Percentiles rank a stretch among this genome's conserved stretches.
Conservation (phyloP, 2,888 invertebrate genomes). For the Cynaeus angustus region DNA sequence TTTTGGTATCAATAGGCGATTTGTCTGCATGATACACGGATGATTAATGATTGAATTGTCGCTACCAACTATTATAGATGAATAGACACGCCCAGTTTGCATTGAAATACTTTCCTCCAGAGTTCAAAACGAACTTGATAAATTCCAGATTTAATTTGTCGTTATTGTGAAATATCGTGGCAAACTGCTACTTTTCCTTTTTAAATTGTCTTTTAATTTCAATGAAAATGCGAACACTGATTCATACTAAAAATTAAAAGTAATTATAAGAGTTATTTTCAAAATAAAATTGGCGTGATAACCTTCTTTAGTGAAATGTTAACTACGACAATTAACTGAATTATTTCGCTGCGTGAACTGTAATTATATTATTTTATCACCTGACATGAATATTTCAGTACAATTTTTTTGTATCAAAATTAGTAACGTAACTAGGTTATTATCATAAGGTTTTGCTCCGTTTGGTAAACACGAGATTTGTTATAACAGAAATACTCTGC, state of each 20-base stretch:
- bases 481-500: too few relatives aligned
- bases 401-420: too few relatives aligned
- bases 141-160: constrained; percentile 2
- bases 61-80: constrained; percentile 6
- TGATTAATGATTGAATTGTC: constrained; percentile 22
- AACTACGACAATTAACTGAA: constrained; percentile 14
- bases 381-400: not conserved
- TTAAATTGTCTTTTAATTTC: constrained; percentile 6
- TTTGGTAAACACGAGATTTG: too few relatives aligned
- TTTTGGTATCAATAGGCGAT: constrained; percentile 23
- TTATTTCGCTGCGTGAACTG: not conserved
- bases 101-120: constrained; percentile 10
- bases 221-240: not conserved
- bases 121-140: not conserved
- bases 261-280: constrained; percentile 16
- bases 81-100: constrained; percentile 12
- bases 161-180: constrained; percentile 4
- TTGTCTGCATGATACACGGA: constrained; percentile 2
- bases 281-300: constrained; percentile 13
- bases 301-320: constrained; percentile 13
- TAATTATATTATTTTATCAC: not conserved
- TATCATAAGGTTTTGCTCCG: too few relatives aligned
- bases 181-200: constrained; percentile 10
- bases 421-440: too few relatives aligned
- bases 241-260: constrained; percentile 6